Percentiles rank a stretch among this genome's conserved stretches.
Evolutionary conservation across 2,888 invertebrate species (phyloP).

Genomic region (Cremastobaeus sp.): DNA sequence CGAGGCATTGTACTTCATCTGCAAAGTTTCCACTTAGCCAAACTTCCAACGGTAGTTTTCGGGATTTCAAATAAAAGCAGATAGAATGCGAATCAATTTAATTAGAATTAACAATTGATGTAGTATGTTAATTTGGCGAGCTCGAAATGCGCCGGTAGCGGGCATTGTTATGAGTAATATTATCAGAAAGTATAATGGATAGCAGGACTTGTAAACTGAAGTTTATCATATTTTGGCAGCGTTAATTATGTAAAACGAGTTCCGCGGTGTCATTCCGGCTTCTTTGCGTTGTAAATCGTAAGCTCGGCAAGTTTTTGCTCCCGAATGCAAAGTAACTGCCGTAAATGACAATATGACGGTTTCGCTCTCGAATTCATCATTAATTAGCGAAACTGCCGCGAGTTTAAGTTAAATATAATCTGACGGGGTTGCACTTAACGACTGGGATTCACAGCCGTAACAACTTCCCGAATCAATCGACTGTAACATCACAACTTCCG

Average conservation of each 20-base stretch:
- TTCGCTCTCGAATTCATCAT: too few relatives aligned
- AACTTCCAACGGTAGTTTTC: conserved; percentile 34
- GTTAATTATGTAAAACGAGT: conserved; percentile 41
- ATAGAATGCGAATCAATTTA: conserved; percentile 44
- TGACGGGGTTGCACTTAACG: too few relatives aligned
- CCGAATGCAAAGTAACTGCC: neutral
- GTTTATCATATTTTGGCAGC: conserved; percentile 18
- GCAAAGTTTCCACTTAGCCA: conserved; percentile 43
- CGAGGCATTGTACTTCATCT: conserved; percentile 30
- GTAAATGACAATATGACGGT: conserved; percentile 1
- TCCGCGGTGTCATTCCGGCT: conserved; percentile 7
- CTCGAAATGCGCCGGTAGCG: neutral
- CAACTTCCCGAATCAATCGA: conserved; percentile 34
- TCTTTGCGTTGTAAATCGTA: conserved; percentile 6
- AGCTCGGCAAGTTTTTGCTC: conserved; percentile 7
- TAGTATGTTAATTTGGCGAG: conserved; percentile 32
- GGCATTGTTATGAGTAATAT: conserved; percentile 17
- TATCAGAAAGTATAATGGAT: conserved; percentile 34
- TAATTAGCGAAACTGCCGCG: too few relatives aligned
- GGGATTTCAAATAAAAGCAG: conserved; percentile 24
- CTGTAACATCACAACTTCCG: conserved; percentile 23
- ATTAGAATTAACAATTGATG: conserved; percentile 33
- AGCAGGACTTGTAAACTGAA: conserved; percentile 22
- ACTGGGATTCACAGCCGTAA: too few relatives aligned
- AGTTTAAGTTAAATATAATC: too few relatives aligned